Percentiles rank a stretch among this genome's conserved stretches.
Conservation (phyloP, 2,797 vertebrate species). For the Liparis tanakae region DNA sequence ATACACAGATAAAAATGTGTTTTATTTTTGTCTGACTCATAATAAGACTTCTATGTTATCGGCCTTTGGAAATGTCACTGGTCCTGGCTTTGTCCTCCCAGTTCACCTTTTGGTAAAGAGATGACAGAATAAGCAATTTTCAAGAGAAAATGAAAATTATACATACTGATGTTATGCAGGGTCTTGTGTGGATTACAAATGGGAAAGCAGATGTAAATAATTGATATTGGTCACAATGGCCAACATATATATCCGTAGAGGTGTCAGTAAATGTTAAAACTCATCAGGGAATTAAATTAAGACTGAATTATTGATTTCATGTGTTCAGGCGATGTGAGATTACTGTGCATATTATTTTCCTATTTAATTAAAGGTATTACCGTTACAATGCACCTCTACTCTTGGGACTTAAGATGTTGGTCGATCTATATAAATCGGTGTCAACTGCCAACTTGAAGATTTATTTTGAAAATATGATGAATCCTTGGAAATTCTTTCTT, state of each 20-base stretch:
- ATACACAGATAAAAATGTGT: conserved; percentile 71
- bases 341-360: not conserved
- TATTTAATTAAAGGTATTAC: not conserved
- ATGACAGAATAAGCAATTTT: conserved; percentile 46
- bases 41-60: conserved; percentile 78
- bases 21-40: conserved; percentile 70
- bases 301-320: conserved; percentile 7
- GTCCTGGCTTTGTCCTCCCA: conserved; percentile 52
- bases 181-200: conserved; percentile 35
- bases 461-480: not conserved
- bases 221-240: conserved; percentile 1
- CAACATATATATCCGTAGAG: conserved; percentile 1
- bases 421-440: not conserved
- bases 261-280: conserved; percentile 13
- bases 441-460: not conserved
- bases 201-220: conserved; percentile 22
- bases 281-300: conserved; percentile 8
- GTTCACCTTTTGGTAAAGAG: conserved; percentile 62
- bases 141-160: conserved; percentile 37
- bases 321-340: not conserved
- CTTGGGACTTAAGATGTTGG: not conserved
- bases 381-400: not conserved
- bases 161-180: conserved; percentile 19
- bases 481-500: not conserved
- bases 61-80: conserved; percentile 82